Evolutionary conservation across 2,797 vertebrate species (phyloP), one percentile per base, ranked within the genome.

Genomic region (Xerus rutilus): DNA sequence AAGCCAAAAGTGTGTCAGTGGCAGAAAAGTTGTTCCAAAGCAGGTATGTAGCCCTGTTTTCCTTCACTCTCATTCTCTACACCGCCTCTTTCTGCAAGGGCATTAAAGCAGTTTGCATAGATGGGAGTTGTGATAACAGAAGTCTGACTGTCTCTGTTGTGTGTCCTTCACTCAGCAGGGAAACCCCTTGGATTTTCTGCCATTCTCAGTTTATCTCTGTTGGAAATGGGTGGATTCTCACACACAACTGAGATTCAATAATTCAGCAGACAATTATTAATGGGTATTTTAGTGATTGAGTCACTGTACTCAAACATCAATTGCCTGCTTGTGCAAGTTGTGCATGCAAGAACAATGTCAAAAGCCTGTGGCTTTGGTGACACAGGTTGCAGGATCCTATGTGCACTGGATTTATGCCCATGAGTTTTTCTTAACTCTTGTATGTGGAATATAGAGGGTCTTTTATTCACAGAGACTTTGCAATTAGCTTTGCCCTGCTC

Each of bases 391-490:
- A 91, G 47, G 54, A 85, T 15, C 20, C 25, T 67, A 21, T 25
- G 25, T 49, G 39, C 14, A 25, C 43, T 77, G 18, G 79, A 74
- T 82, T 70, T 83, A 74, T 30, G 57, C 5, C 35, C 57, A n/a
- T 32, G 43, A 47, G 45, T 43, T 79, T 39, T 1, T 25, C 72
- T 23, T 17, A 70, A 9, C 32, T 86, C 25, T 13, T 78, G 28
- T 25, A 23, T 59, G n/a, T 85, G 39, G 62, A 89, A 30, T 70
- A 43, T 78, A 81, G 39, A 57, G 30, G 28, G 5, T 15, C 59
- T 96, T 79, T 57, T 78, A 77, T 67, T 89, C 64, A 88, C n/a
- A 89, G 73, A 39, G 49, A 92, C 64, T 88, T 94, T 83, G 70
- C 12, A 39, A 49, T 95, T 79, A 79, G 52, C 30, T 91, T 45